Percentiles rank a stretch among this genome's conserved stretches.
phyloP scores from a whole-genome alignment of 2,113 vertebrate species.

The Phaetusa simplex region DNA sequence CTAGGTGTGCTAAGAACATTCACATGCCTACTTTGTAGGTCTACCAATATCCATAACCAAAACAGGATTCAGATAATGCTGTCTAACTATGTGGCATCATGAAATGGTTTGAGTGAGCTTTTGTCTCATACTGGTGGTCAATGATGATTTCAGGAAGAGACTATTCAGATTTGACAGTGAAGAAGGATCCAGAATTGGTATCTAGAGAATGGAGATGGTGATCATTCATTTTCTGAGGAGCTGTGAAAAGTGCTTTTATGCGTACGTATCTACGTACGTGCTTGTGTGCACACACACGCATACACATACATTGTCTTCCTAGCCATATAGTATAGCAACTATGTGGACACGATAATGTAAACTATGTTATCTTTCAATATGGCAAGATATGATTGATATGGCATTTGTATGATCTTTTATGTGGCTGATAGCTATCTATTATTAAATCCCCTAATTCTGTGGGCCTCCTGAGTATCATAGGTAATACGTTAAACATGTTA shows the following conservation, averaged over 20 bases:
- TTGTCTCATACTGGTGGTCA: background rate
- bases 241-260: background rate
- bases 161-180: background rate
- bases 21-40: background rate
- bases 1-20: background rate
- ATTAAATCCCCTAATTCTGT: constrained; percentile 24
- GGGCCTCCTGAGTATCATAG: constrained; percentile 12
- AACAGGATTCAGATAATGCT: background rate
- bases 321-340: background rate
- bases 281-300: background rate
- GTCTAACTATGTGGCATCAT: background rate
- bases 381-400: background rate
- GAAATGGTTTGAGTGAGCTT: background rate
- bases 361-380: background rate
- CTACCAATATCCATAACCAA: background rate
- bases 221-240: background rate
- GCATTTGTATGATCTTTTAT: background rate
- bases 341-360: background rate
- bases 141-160: background rate
- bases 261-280: background rate
- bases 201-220: background rate
- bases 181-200: background rate
- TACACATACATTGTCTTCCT: background rate
- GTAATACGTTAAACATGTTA: constrained; percentile 25
- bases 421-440: background rate